Evolutionary conservation across 2,888 invertebrate species (phyloP).

Genomic region (Entomobrya multifasciata): DNA sequence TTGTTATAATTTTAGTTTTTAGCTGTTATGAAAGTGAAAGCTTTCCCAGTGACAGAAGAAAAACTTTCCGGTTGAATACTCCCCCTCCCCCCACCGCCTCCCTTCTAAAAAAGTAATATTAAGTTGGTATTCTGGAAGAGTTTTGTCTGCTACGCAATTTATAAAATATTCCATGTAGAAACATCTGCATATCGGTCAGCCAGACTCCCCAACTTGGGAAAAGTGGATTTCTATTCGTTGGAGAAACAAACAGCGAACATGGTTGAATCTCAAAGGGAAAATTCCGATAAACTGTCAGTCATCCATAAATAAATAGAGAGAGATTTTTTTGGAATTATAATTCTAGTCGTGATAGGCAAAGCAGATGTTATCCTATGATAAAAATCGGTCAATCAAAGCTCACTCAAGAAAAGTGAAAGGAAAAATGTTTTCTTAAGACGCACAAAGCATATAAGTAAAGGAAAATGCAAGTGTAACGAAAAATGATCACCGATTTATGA

Average conservation of each 20-base stretch:
- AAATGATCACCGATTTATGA: constrained; percentile 4
- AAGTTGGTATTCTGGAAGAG: neutral
- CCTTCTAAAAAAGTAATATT: too few relatives aligned
- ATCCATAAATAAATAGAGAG: constrained; percentile 16
- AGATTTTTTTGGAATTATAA: neutral
- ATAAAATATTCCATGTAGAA: neutral
- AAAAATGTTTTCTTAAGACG: neutral
- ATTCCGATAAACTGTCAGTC: constrained; percentile 5
- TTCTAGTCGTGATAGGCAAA: neutral
- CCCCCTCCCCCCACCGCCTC: too few relatives aligned
- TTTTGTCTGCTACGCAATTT: constrained; percentile 5
- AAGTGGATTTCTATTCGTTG: neutral
- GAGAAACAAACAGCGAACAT: neutral
- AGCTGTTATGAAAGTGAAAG: too few relatives aligned
- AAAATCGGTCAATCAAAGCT: too few relatives aligned
- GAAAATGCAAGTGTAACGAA: too few relatives aligned
- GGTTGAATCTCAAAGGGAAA: constrained; percentile 11
- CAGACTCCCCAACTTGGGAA: too few relatives aligned
- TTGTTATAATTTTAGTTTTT: too few relatives aligned
- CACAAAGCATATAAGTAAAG: neutral
- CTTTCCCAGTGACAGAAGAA: too few relatives aligned
- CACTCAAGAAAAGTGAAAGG: too few relatives aligned
- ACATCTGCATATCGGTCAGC: too few relatives aligned
- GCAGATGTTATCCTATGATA: constrained; percentile 14
- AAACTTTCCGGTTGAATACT: too few relatives aligned